Evolutionary conservation across 64 coral and sea anemone genomes (phyloP), one percentile per base, ranked within the genome.

Genomic region (Acropora yongei): DNA sequence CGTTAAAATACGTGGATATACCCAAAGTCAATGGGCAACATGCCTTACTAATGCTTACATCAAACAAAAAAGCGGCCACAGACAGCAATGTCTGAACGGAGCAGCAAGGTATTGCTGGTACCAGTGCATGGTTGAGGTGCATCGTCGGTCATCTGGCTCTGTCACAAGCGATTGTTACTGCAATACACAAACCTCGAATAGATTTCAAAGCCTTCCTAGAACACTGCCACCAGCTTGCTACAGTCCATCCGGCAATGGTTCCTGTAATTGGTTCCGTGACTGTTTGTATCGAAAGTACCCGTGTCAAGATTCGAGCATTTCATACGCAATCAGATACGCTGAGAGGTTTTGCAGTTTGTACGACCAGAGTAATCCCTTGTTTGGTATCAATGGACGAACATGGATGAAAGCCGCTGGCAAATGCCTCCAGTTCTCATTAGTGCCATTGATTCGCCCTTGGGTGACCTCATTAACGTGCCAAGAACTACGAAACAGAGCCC

Each of bases 11-110:
- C 0, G 1, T 16, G 2, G 0, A 19, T 46, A 72, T 46, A 87
- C 76, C 10, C 40, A 79, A 9, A 85, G 86, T 1, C 95, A 96
- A 30, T 93, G 95, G 91, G 86, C 75, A 14, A 96, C 91, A 0
- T 96, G 95, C 50, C 53, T 96, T 0, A 93, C 95, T 0, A n/a
- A 96, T 65, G 7, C 68, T 1, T 96, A 96, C 68, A 96, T 96
- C 14, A 39, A 77, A 40, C 95, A 91, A 87, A 93, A 93, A 74
- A 93, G 90, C 10, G 17, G 40, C 55, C 80, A 86, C n/a, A 88
- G 19, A 16, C 95, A 96, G 49, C 7, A 1, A 0, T 96, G 95
- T 65, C 0, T 0, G 0, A 0, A 68, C 10, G 4, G 44, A 1
- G 12, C 0, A 12, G 66, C 87, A 5, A 81, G n/a, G 0, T 86